Evolutionary conservation across 2,888 invertebrate species (phyloP).

Genomic region (Bibio marci): DNA sequence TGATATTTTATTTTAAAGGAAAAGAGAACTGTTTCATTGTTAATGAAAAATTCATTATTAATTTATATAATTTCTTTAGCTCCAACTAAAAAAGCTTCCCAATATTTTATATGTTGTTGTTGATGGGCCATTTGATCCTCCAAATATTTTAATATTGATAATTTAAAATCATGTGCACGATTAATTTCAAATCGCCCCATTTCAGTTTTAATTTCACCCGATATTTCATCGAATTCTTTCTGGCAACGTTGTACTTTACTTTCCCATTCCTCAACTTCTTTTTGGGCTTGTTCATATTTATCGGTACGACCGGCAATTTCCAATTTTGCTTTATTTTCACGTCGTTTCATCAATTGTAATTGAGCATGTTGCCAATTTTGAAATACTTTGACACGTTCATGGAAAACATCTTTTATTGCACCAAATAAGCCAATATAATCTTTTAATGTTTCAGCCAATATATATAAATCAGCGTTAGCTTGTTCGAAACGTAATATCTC

Average conservation of each 20-base stretch:
- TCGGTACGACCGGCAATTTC: slow-evolving; percentile 82
- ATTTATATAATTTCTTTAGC: slow-evolving; percentile 71
- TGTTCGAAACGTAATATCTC: slow-evolving; percentile 81
- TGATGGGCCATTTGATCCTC: slow-evolving; percentile 91
- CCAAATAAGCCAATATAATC: slow-evolving; percentile 86
- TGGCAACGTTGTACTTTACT: slow-evolving; percentile 92
- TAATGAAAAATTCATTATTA: too few species aligned
- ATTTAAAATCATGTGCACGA: slow-evolving; percentile 78
- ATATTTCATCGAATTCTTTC: slow-evolving; percentile 90
- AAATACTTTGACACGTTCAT: slow-evolving; percentile 68
- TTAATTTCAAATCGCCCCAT: slow-evolving; percentile 81
- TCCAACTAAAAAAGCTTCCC: slow-evolving; percentile 93
- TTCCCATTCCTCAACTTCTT: slow-evolving; percentile 95
- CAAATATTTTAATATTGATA: slow-evolving; percentile 76
- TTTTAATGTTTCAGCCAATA: slow-evolving; percentile 85
- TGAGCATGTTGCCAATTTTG: slow-evolving; percentile 98
- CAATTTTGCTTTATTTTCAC: slow-evolving; percentile 84
- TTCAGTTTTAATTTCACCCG: slow-evolving; percentile 84
- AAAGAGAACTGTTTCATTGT: too few species aligned
- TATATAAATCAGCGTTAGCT: slow-evolving; percentile 85
- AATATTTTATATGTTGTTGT: slow-evolving; percentile 82
- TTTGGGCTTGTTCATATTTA: slow-evolving; percentile 70
- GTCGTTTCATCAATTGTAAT: slow-evolving; percentile 79
- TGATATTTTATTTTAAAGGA: too few species aligned
- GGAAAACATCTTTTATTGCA: slow-evolving; percentile 69